Evolutionary conservation across 2,113 vertebrate genomes (phyloP).

Genomic region (Suncus etruscus): DNA sequence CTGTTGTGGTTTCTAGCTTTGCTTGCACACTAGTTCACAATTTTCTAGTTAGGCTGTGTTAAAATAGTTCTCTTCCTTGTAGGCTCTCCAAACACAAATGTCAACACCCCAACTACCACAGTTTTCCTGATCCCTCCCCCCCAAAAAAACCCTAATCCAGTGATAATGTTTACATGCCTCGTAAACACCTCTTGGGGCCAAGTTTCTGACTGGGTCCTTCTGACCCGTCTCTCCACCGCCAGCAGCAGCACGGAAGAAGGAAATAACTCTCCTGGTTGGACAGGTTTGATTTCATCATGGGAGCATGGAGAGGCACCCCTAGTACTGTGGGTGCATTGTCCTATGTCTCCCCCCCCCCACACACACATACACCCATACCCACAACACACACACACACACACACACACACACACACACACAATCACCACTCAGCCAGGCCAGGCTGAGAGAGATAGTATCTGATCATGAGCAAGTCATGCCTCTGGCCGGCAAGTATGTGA

Average conservation of each 20-base stretch:
- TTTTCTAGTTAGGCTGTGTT: slow-evolving; percentile 29
- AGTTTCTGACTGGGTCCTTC: neutral
- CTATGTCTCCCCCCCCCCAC: too few relatives aligned
- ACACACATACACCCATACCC: too few relatives aligned
- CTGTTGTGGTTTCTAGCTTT: too few relatives aligned
- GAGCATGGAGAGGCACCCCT: neutral
- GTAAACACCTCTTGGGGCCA: neutral
- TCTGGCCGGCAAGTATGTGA: neutral
- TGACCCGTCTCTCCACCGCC: too few relatives aligned
- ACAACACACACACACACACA: too few relatives aligned
- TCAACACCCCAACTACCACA: neutral
- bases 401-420: too few relatives aligned
- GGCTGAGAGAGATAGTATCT: neutral
- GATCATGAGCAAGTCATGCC: neutral
- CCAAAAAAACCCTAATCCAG: neutral
- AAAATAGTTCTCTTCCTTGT: neutral
- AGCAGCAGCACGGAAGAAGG: neutral
- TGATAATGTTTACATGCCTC: neutral
- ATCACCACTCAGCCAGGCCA: neutral
- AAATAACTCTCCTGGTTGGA: neutral
- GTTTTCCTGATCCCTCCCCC: neutral
- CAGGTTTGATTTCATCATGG: neutral
- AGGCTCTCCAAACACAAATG: neutral
- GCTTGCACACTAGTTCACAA: slow-evolving; percentile 10
- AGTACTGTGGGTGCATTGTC: neutral